Evolutionary conservation across 2,888 invertebrate genomes (phyloP).

Genomic region (Acanthoscelides obtectus): DNA sequence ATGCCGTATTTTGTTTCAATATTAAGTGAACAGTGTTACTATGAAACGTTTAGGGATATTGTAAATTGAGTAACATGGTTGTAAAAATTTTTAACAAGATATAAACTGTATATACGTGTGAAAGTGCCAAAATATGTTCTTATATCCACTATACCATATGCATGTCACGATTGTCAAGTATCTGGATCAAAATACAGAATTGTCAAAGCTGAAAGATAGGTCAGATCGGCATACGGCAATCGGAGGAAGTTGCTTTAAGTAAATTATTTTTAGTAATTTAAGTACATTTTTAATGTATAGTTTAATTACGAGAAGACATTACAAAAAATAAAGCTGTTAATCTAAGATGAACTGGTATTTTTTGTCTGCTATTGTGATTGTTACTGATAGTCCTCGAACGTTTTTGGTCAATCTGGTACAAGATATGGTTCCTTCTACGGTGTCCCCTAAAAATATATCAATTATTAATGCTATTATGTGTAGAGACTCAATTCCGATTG

Average conservation of each 20-base stretch:
- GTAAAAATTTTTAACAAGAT: background rate
- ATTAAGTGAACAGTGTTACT: background rate
- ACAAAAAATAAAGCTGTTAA: conserved; percentile 42
- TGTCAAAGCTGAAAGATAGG: background rate
- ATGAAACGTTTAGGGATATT: background rate
- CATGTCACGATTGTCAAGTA: background rate
- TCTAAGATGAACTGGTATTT: conserved; percentile 61
- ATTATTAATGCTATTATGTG: conserved; percentile 1
- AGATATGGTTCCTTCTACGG: conserved; percentile 62
- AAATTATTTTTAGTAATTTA: conserved; percentile 33
- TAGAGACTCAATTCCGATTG: too few species aligned
- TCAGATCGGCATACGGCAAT: conserved; percentile 9
- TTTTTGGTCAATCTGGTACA: conserved; percentile 72
- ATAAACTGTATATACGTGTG: background rate
- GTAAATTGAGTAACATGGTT: background rate
- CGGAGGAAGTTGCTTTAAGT: conserved; percentile 22
- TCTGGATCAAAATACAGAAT: background rate
- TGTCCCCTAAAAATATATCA: conserved; percentile 50
- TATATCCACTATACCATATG: background rate
- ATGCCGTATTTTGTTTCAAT: background rate
- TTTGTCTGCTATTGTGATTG: conserved; percentile 60
- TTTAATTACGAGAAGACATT: conserved; percentile 30
- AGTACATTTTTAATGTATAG: conserved; percentile 31
- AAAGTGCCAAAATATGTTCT: background rate
- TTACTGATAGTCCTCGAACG: conserved; percentile 67